Conservation (phyloP, 2,888 invertebrate species). For the Andrena trimmerana region DNA sequence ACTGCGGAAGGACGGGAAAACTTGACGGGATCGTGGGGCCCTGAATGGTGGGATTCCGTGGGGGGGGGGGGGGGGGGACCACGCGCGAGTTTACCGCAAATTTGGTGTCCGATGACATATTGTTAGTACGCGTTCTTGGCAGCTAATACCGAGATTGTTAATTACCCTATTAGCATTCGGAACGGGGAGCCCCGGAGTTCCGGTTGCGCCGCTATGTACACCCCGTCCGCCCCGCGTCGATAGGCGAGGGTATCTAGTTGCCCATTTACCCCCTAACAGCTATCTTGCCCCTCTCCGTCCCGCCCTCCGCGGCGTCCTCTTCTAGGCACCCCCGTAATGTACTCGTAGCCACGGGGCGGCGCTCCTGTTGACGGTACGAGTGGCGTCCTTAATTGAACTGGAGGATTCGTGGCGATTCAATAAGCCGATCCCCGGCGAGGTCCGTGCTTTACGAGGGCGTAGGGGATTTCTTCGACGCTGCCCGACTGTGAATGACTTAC, state of each 20-base stretch:
- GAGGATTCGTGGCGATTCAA: slow-evolving; percentile 52
- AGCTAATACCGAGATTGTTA: slow-evolving; percentile 76
- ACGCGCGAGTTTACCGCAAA: slow-evolving; percentile 51
- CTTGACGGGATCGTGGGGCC: background rate
- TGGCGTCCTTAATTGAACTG: slow-evolving; percentile 54
- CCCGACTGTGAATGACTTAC: slow-evolving; percentile 6
- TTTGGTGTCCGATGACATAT: slow-evolving; percentile 69
- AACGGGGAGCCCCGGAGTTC: slow-evolving; percentile 61
- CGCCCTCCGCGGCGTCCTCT: slow-evolving; percentile 16
- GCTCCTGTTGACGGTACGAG: slow-evolving; percentile 49
- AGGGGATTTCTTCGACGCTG: background rate
- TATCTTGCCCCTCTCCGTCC: slow-evolving; percentile 34
- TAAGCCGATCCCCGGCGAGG: slow-evolving; percentile 50
- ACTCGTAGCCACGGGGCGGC: slow-evolving; percentile 48
- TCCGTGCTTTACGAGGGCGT: slow-evolving; percentile 24
- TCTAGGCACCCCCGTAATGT: slow-evolving; percentile 52
- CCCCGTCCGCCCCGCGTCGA: slow-evolving; percentile 47
- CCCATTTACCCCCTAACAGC: slow-evolving; percentile 60
- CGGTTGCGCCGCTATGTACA: slow-evolving; percentile 52
- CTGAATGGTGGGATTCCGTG: background rate
- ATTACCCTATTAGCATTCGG: slow-evolving; percentile 75
- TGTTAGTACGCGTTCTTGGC: slow-evolving; percentile 73
- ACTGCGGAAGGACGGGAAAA: background rate
- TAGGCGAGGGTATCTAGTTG: slow-evolving; percentile 59
- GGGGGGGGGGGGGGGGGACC: background rate